phyloP scores from a whole-genome alignment of 2,888 invertebrate species.

The Tetropium fuscum region DNA sequence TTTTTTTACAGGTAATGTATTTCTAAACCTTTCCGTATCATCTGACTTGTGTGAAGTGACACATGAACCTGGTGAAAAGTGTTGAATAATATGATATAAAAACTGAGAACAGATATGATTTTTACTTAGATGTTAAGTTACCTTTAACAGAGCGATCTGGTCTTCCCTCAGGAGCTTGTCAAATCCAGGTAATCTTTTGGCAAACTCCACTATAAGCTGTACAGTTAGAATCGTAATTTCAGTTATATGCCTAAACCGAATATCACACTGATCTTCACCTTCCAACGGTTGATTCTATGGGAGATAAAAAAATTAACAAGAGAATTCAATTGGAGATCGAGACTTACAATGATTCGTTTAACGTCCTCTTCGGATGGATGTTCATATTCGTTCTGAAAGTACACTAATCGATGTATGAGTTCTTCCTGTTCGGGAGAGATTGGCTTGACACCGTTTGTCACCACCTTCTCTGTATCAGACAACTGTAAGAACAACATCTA shows the following conservation, averaged over 20 bases:
- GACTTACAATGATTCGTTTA: slow-evolving; percentile 83
- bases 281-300: slow-evolving; percentile 83
- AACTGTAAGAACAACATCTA: slow-evolving; percentile 55
- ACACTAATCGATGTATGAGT: slow-evolving; percentile 94
- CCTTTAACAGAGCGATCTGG: slow-evolving; percentile 97
- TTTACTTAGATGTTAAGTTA: no score
- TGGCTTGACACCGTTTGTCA: slow-evolving; percentile 70
- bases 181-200: slow-evolving; percentile 96
- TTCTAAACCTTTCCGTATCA: no score
- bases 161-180: slow-evolving; percentile 94
- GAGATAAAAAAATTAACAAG: slow-evolving; percentile 53
- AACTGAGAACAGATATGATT: no score
- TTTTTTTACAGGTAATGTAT: no score
- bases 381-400: slow-evolving; percentile 97
- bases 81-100: no score
- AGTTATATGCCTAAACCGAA: slow-evolving; percentile 94
- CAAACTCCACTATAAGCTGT: slow-evolving; percentile 97
- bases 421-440: slow-evolving; percentile 92
- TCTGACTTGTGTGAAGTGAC: no score
- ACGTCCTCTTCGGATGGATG: slow-evolving; percentile 96
- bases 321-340: background rate
- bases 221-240: slow-evolving; percentile 98
- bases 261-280: slow-evolving; percentile 85
- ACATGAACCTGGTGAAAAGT: no score
- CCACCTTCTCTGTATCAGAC: slow-evolving; percentile 61